Base-by-base conservation (phyloP, 2,888 invertebrate genomes). In the Tiliacea aurago region DNA sequence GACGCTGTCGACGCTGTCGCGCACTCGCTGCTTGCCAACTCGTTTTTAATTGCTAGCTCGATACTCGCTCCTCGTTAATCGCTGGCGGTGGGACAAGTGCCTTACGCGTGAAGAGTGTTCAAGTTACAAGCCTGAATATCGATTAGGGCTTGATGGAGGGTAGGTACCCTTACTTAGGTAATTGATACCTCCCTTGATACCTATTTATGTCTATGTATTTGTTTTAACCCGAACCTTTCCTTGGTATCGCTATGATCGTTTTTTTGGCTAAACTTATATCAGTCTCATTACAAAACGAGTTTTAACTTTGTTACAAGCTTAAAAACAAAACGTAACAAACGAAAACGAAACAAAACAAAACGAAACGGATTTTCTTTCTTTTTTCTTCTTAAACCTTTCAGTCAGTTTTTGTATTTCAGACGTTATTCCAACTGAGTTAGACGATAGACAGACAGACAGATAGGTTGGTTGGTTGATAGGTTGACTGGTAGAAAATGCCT, bases 111-210 rank as follows among this genome's bases (percentile, higher is more conserved):
- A 55, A 70, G 63, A 33, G 66, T 61, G 55, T 59, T 69, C 37
- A 18, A 41, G 15, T 70, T 64, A 61, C 53, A 11, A 66, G 20
- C 4, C 55, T 66, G 69, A 71, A 80, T 84, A 73, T 80, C 28
- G 76, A 76, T 79, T 66, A 51, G 51, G 11, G 41, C 28, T 51
- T 58, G 49, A 47, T 53, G 15, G 10, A 13, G 53, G n/a, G 33
- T 69, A 43, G 23, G 37, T 51, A 51, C 23, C 51, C 58, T 51
- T 51, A 80, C 80, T 83, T 83, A 83, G 23, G 59, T 70, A 84
- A 84, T 80, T 80, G 76, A 66, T 67, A 63, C 53, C 47, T 56
- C 37, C 5, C 33, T 64, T 20, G 51, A 28, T 43, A 63, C 37
- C n/a, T 56, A 37, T 49, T 33, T 28, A 51, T 70, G 23, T 69